These are phyloP conservation scores for Ormyrus thymus DNA, from an alignment of 2,888 invertebrate species.

Conservation along the genomic window DNA sequence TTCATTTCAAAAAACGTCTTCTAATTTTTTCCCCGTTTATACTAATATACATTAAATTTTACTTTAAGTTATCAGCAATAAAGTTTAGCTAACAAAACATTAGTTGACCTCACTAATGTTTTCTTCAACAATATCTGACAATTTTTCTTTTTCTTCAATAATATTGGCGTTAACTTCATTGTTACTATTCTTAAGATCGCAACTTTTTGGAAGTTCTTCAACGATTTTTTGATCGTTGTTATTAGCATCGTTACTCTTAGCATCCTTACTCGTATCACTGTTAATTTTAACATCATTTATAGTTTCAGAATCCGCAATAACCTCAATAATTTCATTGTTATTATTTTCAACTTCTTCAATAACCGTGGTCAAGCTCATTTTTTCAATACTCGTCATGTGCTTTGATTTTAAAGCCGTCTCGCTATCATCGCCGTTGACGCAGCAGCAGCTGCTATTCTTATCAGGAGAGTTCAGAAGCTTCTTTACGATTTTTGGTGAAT, in stretches of 20 bases:
- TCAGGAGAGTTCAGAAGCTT: conserved; percentile 18
- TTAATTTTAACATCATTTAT: neutral
- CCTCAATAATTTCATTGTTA: conserved; percentile 9
- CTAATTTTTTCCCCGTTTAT: neutral
- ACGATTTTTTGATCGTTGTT: conserved; percentile 51
- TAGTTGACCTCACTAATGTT: conserved; percentile 31
- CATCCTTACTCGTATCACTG: neutral
- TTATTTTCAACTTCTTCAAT: conserved; percentile 22
- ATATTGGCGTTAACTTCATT: neutral
- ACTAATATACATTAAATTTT: conserved; percentile 2
- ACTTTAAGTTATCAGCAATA: neutral
- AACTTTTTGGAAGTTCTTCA: conserved; percentile 27
- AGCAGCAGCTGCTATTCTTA: conserved; percentile 24
- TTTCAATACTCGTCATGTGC: conserved; percentile 50
- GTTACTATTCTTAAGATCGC: conserved; percentile 4
- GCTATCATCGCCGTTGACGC: neutral
- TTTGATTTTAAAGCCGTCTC: conserved; percentile 52
- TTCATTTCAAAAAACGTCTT: conserved; percentile 14
- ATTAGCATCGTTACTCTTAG: conserved; percentile 34
- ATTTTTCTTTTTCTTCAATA: conserved; percentile 18
- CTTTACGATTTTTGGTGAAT: neutral
- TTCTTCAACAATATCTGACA: neutral
- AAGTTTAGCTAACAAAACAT: conserved; percentile 30
- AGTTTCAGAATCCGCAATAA: conserved; percentile 47
- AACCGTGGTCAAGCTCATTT: neutral